A percentile compares a stretch with the other conserved stretches of the same genome.
These are phyloP conservation scores for Leptocoma aspasia DNA, from an alignment of 2,113 vertebrate genomes.

Conservation along the genomic window DNA sequence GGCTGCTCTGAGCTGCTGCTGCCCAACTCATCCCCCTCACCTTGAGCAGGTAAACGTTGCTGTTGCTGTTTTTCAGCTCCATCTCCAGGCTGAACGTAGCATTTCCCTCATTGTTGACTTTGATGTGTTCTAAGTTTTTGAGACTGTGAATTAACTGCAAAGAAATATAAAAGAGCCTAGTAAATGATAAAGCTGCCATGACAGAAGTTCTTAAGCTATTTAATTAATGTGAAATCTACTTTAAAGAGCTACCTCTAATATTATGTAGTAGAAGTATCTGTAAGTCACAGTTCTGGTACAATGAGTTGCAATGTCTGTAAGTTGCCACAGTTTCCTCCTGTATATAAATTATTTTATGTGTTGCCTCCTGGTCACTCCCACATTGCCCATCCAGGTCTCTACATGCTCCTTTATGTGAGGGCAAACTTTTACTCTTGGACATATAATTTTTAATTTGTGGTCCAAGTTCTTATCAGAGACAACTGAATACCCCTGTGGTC, in stretches of 20 bases:
- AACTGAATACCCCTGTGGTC: neutral
- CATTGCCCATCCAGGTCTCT: neutral
- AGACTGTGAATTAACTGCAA: constrained; percentile 76
- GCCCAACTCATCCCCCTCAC: constrained; percentile 59
- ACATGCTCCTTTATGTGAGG: neutral
- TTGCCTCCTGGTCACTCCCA: neutral
- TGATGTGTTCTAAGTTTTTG: constrained; percentile 77
- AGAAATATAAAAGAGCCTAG: neutral
- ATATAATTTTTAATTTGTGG: neutral
- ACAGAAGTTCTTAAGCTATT: neutral
- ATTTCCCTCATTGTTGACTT: constrained; percentile 68
- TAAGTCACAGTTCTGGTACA: neutral
- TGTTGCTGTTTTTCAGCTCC: constrained; percentile 76
- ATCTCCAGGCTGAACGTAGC: constrained; percentile 84
- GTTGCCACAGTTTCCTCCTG: neutral
- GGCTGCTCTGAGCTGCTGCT: neutral
- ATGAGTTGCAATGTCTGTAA: neutral
- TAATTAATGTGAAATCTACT: neutral
- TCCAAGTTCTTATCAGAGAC: neutral
- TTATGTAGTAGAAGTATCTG: neutral
- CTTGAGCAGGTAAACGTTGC: constrained; percentile 86
- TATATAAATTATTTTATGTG: neutral
- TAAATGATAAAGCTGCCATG: neutral
- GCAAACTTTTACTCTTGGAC: neutral
- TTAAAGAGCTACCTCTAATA: neutral